Base-by-base conservation (phyloP, 2,113 vertebrate genomes). In the Solenodon paradoxus region DNA sequence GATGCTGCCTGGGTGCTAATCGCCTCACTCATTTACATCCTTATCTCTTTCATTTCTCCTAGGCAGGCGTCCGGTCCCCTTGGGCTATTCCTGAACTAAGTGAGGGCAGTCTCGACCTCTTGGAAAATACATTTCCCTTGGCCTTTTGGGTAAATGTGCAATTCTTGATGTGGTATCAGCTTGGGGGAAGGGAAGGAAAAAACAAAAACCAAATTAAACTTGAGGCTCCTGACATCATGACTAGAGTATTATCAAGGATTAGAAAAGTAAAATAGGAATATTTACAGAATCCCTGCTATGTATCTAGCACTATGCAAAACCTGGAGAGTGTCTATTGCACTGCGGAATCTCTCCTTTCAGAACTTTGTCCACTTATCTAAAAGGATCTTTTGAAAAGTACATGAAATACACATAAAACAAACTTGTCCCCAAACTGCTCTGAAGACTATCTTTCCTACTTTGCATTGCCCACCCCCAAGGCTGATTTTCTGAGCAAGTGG, bases 21-120 rank as follows among this genome's bases (percentile, higher is more conserved):
- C 92, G 83, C 87, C 90, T 97, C 83, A 87, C 95, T 95, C 96
- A 87, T 95, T 97, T 96, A 90, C 95, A 96, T 97, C 79, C 59
- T 93, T 59, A 59, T 95, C 86, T 63, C 94, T 96, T 92, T 94
- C 89, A 75, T 86, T 95, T 96, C 92, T 93, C 51, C 32, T 63
- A 92, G 32, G 35, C 57, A 0, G 59, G 83, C 32, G 55, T 95
- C n/a, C n/a, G n/a, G n/a, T n/a, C n/a, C n/a, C 22, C 20, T 30
- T 4, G 8, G 66, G 47, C 85, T 89, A 51, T 81, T 93, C 59
- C 42, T 89, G 81, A 94, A 86, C 72, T 22, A 87, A 88, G 68
- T 22, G 35, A 85, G 10, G 5, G 45, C 26, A 69, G 35, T 82
- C n/a, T 78, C 17, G n/a, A 51, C 26, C 85, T 55, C 19, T 66